phyloP scores from a whole-genome alignment of 2,888 invertebrate species.

The Parelbella ahira region DNA sequence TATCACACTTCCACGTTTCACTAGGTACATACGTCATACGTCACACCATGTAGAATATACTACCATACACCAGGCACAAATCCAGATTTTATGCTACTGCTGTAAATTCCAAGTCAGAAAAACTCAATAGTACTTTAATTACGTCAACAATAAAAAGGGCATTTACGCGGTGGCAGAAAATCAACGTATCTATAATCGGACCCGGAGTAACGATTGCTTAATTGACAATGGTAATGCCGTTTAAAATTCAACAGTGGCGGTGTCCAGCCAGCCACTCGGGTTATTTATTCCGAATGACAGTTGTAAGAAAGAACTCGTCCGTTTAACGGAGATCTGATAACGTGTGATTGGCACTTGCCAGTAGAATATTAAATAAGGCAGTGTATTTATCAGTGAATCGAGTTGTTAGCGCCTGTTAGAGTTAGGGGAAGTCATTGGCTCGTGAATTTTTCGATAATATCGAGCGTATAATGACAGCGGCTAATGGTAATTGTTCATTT shows the following conservation, averaged over 20 bases:
- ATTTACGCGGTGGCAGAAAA: no score
- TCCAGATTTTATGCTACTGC: no score
- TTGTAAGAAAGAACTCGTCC: slow-evolving; percentile 14
- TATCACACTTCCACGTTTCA: no score
- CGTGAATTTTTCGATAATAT: no score
- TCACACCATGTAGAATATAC: no score
- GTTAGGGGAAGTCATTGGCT: not conserved
- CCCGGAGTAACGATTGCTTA: not conserved
- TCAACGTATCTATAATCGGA: not conserved
- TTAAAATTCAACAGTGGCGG: slow-evolving; percentile 10
- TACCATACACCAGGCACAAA: no score
- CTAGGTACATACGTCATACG: no score
- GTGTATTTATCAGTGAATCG: slow-evolving; percentile 9
- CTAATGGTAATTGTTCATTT: no score
- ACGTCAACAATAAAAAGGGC: no score
- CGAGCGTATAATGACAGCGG: no score
- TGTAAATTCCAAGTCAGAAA: no score
- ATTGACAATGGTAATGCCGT: slow-evolving; percentile 8
- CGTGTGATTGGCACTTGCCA: slow-evolving; percentile 14
- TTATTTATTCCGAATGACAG: slow-evolving; percentile 14
- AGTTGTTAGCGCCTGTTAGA: slow-evolving; percentile 10
- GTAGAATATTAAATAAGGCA: slow-evolving; percentile 18
- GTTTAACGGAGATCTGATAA: slow-evolving; percentile 16
- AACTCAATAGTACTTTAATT: no score
- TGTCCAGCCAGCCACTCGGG: slow-evolving; percentile 3